A percentile compares a stretch with the other conserved stretches of the same genome.
Conservation (phyloP, 2,888 invertebrate genomes). For the Pandemis corylana region DNA sequence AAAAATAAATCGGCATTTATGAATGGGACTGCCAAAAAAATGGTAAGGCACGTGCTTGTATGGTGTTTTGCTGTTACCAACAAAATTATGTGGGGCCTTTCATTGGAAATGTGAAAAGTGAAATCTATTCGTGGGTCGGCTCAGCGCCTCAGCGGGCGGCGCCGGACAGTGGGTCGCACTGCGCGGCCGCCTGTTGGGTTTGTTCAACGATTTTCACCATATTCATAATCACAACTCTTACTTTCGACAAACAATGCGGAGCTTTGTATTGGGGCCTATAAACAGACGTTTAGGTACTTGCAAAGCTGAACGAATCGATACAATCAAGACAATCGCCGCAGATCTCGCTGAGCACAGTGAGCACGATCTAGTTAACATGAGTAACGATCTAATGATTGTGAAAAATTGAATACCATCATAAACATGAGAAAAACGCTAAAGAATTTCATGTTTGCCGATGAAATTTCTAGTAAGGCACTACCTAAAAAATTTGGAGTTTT, state of each 20-base stretch:
- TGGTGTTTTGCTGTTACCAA: conserved; percentile 39
- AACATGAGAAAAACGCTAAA: background rate
- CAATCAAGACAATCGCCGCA: background rate
- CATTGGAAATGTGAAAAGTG: conserved; percentile 76
- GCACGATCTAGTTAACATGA: conserved; percentile 10
- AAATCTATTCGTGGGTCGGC: conserved; percentile 62
- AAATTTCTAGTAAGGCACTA: background rate
- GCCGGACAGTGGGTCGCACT: conserved; percentile 73
- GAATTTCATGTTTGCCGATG: background rate
- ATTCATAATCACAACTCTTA: conserved; percentile 74
- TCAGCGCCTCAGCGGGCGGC: conserved; percentile 50
- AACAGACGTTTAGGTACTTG: conserved; percentile 12
- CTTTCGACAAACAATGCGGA: conserved; percentile 70
- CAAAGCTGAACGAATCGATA: conserved; percentile 8
- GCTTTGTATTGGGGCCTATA: conserved; percentile 44
- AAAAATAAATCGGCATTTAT: conserved; percentile 47
- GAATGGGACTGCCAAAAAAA: conserved; percentile 42
- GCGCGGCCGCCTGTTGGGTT: conserved; percentile 73
- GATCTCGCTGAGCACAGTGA: conserved; percentile 4
- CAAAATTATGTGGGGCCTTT: conserved; percentile 53
- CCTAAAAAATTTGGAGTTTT: background rate
- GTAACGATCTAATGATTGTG: background rate
- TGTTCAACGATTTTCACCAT: conserved; percentile 75
- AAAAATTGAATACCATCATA: background rate
- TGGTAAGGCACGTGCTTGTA: background rate